Evolutionary conservation across 53 echinoderm and acorn worm genomes (phyloP), one percentile per base, ranked within the genome.

Genomic region (Patiria pectinifera): DNA sequence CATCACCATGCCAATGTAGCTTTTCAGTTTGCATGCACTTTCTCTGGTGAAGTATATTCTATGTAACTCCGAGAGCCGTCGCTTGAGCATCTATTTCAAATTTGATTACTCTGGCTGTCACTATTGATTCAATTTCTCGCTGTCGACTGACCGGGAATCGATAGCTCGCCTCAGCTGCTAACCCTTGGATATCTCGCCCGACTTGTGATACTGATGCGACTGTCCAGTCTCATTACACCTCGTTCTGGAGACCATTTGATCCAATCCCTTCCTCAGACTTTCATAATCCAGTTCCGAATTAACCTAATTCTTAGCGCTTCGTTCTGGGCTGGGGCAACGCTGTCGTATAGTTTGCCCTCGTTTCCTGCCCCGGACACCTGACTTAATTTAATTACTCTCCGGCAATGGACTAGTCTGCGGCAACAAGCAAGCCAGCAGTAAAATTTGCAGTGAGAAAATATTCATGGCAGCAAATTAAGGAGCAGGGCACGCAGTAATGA

Each of bases 391-490:
- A 82, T 82, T 59, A 78, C 15, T 10, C 0, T 15, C 66, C 2
- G 5, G 53, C 6, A 8, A 8, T 53, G 53, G 53, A 6, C 4
- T 59, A 10, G 66, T 74, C 84, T 84, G 35, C 7, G 16, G 84
- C 45, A 84, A 84, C 83, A 62, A 83, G 83, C 25, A 25, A 62
- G 13, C 83, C 15, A 25, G 83, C 83, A 23, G 22, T 74, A 25
- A 0, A 45, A 25, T 2, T 53, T 8, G 4, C 19, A 79, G 49
- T 59, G 9, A 82, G 24, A 13, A 82, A 82, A 58, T 82, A n/a
- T 10, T 82, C 3, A 59, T 82, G 45, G 59, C 74, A 74, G 22
- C 74, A n/a, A 21, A 23, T n/a, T 69, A 4, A 3, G 69, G 69
- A 18, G 16, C 10, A 8, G 53, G 69, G 69, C 69, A 69, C 16